Evolutionary conservation across 2,797 vertebrate genomes (phyloP).

Genomic region (Sebastiscus tertius): DNA sequence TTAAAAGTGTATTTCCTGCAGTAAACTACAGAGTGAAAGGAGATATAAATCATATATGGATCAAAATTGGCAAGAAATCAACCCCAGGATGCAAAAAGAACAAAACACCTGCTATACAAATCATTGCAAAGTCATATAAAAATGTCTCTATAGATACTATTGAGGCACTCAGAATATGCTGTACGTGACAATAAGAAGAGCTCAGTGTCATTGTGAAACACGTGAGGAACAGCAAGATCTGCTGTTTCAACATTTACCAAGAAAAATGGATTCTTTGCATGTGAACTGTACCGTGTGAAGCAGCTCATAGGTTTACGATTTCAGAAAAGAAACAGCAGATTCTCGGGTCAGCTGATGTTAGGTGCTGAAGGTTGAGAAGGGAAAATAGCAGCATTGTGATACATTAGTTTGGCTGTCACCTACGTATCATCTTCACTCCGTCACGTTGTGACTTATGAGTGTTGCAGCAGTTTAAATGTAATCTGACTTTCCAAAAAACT

Average conservation of each 20-base stretch:
- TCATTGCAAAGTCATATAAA: not conserved
- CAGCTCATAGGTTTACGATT: not conserved
- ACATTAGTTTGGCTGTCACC: slow-evolving; percentile 1
- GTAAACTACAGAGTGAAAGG: not conserved
- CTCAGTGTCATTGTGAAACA: not conserved
- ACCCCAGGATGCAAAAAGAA: not conserved
- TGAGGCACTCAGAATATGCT: not conserved
- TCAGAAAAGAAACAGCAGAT: slow-evolving; percentile 5
- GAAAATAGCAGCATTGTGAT: not conserved
- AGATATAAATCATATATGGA: not conserved
- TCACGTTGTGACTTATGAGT: not conserved
- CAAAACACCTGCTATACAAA: not conserved
- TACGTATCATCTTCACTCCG: not conserved
- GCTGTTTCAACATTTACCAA: not conserved
- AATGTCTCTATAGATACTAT: not conserved
- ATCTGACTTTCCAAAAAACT: not conserved
- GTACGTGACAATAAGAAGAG: not conserved
- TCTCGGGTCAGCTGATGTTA: slow-evolving; percentile 7
- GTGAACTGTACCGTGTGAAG: not conserved
- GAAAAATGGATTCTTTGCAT: not conserved
- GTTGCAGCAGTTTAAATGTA: not conserved
- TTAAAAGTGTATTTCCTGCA: not conserved
- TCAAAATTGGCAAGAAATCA: not conserved
- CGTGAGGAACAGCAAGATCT: not conserved
- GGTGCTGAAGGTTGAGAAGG: not conserved